Base-by-base conservation (phyloP, 2,113 vertebrate genomes). In the Zootoca vivipara region DNA sequence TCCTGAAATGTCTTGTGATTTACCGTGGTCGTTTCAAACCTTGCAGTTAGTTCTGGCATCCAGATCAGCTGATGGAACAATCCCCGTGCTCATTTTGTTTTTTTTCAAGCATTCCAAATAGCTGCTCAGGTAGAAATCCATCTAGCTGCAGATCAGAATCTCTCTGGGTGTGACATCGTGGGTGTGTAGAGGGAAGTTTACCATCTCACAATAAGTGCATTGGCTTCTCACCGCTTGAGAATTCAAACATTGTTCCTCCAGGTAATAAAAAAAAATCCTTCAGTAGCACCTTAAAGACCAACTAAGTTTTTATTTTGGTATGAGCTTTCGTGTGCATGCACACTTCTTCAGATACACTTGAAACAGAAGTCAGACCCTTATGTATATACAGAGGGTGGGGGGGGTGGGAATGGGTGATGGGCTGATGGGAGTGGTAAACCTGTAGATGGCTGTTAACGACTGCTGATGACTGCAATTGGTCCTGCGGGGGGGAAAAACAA, bases 1-100 rank as follows among this genome's bases (percentile, higher is more conserved):
- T 7, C 30, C n/a, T 16, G 2, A 2, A 1, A 0, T 0, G 0
- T 2, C 33, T 12, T 3, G 1, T 81, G 30, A 6, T 8, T 1
- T 26, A 42, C 0, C 0, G 1, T 52, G 42, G 1, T 62, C 35
- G 75, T 74, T n/a, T 67, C 13, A 58, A 9, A 74, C 30, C 22
- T 73, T 24, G 24, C 65, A 26, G 22, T 26, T 7, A 26, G 69
- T 58, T 72, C 35, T 12, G 3, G 22, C 7, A 62, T 62, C 46
- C 5, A 42, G 38, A 85, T 38, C 46, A 6, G 0, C 0, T 1
- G 62, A 30, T 0, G 1, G 3, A 1, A 52, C 0, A 7, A 12
- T 52, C 10, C 26, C 52, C 33, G 0, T 56, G 35, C 82, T 72
- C 28, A 46, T 86, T 69, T 78, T 80, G 65, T 62, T 20, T 33